A percentile compares a stretch with the other conserved stretches of the same genome.
Evolutionary conservation across 2,797 vertebrate species (phyloP).

Genomic region (Manis crassicaudata): DNA sequence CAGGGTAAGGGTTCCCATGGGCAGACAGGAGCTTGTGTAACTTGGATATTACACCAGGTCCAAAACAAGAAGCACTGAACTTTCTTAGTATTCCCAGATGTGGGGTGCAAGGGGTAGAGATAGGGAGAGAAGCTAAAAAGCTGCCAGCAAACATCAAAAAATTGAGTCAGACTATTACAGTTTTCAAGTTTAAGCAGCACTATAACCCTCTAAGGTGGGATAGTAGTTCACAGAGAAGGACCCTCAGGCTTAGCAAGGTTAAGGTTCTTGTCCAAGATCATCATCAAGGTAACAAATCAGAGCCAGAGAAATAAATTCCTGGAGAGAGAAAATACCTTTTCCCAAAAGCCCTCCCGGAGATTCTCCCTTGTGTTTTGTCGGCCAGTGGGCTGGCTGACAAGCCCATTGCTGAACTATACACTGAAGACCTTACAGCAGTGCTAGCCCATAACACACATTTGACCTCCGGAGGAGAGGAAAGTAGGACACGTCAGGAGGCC

Average conservation of each 20-base stretch:
- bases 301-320: not conserved
- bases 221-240: not conserved
- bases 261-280: not conserved
- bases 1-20: not conserved
- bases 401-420: not conserved
- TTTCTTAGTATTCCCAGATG: not conserved
- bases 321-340: not conserved
- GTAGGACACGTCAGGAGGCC: not conserved
- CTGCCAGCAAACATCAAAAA: not conserved
- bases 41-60: not conserved
- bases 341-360: not conserved
- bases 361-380: not conserved
- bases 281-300: not conserved
- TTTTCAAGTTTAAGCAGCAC: not conserved
- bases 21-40: not conserved
- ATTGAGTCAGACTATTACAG: not conserved
- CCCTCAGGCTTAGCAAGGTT: not conserved
- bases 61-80: not conserved
- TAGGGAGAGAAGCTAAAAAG: not conserved
- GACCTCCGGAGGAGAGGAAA: not conserved
- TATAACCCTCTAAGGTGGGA: not conserved
- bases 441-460: not conserved
- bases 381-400: not conserved
- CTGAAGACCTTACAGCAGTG: not conserved
- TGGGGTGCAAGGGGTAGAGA: not conserved